Percentiles rank a stretch among this genome's conserved stretches.
Evolutionary conservation across 2,888 invertebrate genomes (phyloP).

Genomic region (Operophtera brumata): DNA sequence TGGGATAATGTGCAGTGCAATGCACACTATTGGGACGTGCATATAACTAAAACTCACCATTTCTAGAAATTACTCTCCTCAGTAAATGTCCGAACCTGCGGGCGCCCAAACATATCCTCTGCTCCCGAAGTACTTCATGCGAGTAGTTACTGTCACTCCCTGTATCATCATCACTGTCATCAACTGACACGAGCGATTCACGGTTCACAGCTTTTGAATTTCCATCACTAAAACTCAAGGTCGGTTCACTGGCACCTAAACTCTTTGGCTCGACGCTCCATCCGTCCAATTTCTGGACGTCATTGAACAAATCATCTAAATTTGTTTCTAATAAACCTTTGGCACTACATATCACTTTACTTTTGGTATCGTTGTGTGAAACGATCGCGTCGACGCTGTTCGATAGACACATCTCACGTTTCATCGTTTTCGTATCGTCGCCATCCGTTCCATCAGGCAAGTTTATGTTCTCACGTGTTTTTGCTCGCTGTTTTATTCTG

Average conservation of each 20-base stretch:
- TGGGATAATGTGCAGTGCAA: too few species aligned
- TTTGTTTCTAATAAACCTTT: constrained; percentile 80
- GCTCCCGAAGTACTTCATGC: constrained; percentile 67
- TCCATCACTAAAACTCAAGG: constrained; percentile 56
- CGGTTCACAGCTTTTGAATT: constrained; percentile 53
- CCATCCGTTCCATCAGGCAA: constrained; percentile 47
- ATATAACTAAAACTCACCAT: constrained; percentile 66
- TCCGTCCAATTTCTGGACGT: constrained; percentile 58
- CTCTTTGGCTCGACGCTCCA: constrained; percentile 65
- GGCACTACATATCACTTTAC: constrained; percentile 78
- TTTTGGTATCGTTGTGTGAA: constrained; percentile 62
- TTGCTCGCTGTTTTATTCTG: constrained; percentile 63
- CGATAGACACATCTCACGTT: constrained; percentile 65
- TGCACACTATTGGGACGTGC: too few species aligned
- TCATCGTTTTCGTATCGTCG: constrained; percentile 46
- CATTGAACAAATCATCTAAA: constrained; percentile 74
- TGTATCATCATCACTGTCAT: constrained; percentile 68
- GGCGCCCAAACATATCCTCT: constrained; percentile 73
- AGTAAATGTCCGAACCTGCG: constrained; percentile 69
- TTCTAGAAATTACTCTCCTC: constrained; percentile 72
- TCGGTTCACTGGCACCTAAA: constrained; percentile 72
- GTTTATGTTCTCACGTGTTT: constrained; percentile 60
- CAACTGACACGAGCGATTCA: constrained; percentile 68
- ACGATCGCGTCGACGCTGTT: constrained; percentile 70
- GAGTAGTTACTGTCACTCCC: constrained; percentile 69